Evolutionary conservation across 2,888 invertebrate genomes (phyloP), one percentile per base, ranked within the genome.

Genomic region (Acholoe squamosa): DNA sequence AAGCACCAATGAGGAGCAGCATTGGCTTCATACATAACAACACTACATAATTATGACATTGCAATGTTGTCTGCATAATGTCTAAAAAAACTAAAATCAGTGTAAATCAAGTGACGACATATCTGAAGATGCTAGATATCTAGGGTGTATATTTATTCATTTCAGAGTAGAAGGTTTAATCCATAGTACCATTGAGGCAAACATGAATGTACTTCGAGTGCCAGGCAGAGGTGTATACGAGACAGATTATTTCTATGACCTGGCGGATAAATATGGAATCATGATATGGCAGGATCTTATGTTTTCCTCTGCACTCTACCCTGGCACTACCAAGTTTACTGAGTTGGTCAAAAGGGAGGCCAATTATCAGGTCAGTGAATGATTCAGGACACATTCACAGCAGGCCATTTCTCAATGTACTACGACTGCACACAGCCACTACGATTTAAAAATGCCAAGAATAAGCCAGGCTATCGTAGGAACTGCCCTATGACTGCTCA

Each of bases 201-300:
- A 99, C 95, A 98, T 99, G 98, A 98, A 98, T 94, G 98, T 98
- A 97, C 96, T 99, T 22, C 97, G 99, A n/a, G 98, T 99, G 0
- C 99, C 99, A 99, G 99, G 99, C 43, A 99, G 99, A n/a, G 99
- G 95, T 92, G 95, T 98, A 0, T 99, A 99, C 94, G 99, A 99
- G 95, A 97, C 97, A 0, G 98, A 99, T 93, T 97, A 97, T 91
- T 99, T 99, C 96, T 99, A 99, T 95, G 94, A 96, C 92, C 95
- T 97, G 56, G 98, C 98, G 90, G 99, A 99, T 95, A 97, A 97
- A 94, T 96, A 98, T 89, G 99, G 99, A 0, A 97, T 99, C 84
- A 96, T 99, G 94, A 97, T 99, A 90, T 99, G 99, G 99, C 99
- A 99, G 92, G 99, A 99, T 96, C 97, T 99, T 95, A 98, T 99